These are phyloP conservation scores for Teleopsis dalmanni DNA, from an alignment of 1,140 invertebrate genomes.

Conservation along the genomic window DNA sequence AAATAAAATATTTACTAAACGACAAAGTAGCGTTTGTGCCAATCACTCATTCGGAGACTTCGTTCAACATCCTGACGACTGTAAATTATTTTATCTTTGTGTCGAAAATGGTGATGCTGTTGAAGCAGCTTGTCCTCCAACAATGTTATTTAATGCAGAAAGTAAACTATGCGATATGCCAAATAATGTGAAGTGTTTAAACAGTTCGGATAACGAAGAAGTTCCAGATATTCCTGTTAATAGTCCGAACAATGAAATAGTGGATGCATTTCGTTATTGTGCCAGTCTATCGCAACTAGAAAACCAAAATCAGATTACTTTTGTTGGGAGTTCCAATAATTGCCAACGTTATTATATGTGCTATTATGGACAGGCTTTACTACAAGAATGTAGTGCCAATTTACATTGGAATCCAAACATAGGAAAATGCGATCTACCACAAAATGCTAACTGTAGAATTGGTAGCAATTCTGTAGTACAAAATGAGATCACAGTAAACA, in stretches of 20 bases:
- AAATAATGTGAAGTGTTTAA: conserved; percentile 22
- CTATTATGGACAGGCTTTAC: conserved; percentile 35
- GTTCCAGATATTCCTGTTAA: neutral
- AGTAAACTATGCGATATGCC: conserved; percentile 31
- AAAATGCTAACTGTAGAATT: conserved; percentile 24
- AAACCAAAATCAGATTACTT: conserved; percentile 20
- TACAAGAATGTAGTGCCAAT: conserved; percentile 29
- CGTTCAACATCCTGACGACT: conserved; percentile 29
- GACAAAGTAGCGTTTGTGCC: conserved; percentile 15
- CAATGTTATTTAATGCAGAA: conserved; percentile 32
- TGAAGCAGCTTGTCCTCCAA: conserved; percentile 29
- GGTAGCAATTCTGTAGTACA: neutral
- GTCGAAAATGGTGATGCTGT: conserved; percentile 32
- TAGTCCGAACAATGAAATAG: conserved; percentile 20
- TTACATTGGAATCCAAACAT: conserved; percentile 36
- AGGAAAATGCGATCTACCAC: conserved; percentile 33
- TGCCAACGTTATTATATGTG: conserved; percentile 35
- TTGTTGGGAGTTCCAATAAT: conserved; percentile 27
- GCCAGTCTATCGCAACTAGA: conserved; percentile 14
- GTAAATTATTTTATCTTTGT: conserved; percentile 32
- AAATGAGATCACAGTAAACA: neutral
- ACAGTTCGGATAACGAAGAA: neutral
- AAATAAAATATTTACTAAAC: neutral
- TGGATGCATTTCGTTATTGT: conserved; percentile 27
- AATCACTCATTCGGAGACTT: conserved; percentile 30